Conservation (phyloP, 1,140 invertebrate genomes). For the Goniozus legneri region DNA sequence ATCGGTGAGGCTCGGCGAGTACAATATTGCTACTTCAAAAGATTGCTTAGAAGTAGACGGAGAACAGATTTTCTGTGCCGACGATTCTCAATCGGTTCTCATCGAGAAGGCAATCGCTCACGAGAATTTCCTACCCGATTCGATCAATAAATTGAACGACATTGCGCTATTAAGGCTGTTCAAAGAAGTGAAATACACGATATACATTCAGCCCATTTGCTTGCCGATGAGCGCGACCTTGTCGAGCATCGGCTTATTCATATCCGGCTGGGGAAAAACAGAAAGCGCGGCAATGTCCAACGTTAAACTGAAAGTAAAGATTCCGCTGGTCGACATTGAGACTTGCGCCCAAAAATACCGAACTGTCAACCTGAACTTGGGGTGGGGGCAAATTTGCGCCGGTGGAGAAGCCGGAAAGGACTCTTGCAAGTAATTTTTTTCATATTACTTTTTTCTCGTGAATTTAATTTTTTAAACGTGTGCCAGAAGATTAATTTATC, state of each 20-base stretch:
- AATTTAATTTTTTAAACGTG: no score
- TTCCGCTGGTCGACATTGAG: background rate
- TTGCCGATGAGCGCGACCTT: no score
- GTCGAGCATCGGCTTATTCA: background rate
- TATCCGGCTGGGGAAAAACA: background rate
- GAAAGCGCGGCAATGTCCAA: background rate
- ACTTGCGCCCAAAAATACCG: background rate
- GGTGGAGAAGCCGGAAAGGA: background rate
- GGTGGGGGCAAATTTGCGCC: background rate
- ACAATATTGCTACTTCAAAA: no score
- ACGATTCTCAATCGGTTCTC: no score
- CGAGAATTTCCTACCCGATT: background rate
- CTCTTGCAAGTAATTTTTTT: background rate
- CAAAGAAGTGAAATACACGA: background rate
- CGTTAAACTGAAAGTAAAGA: background rate
- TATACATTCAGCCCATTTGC: background rate
- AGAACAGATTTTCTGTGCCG: no score
- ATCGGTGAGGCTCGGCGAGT: no score
- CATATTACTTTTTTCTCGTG: no score
- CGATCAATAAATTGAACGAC: conserved; percentile 41
- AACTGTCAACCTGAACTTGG: background rate
- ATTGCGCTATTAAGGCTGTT: conserved; percentile 59
- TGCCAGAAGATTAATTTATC: no score
- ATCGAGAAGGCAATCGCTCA: no score
- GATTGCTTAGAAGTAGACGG: no score